Conservation (phyloP, 2,888 invertebrate genomes). For the Erebia ligea region DNA sequence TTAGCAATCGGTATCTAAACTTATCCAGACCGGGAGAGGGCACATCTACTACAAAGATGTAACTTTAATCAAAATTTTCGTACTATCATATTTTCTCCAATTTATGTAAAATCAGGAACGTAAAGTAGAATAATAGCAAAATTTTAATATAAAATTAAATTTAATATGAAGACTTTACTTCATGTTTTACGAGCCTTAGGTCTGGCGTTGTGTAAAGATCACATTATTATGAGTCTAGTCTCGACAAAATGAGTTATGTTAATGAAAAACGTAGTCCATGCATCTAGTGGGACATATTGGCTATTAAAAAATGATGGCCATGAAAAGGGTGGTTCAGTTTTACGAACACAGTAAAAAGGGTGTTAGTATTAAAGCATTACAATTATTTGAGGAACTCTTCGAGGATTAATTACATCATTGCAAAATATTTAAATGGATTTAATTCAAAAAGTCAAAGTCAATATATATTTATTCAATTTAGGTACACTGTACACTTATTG, state of each 20-base stretch:
- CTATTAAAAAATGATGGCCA: conserved; percentile 58
- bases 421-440: too few species aligned
- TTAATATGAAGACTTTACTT: conserved; percentile 30
- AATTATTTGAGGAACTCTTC: background rate
- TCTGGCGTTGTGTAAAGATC: conserved; percentile 42
- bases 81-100: conserved; percentile 3
- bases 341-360: background rate
- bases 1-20: background rate
- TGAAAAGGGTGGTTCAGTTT: conserved; percentile 13
- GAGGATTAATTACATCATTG: too few species aligned
- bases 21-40: background rate
- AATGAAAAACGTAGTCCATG: conserved; percentile 53
- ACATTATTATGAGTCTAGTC: conserved; percentile 48
- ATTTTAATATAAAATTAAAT: conserved; percentile 23
- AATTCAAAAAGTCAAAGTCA: too few species aligned
- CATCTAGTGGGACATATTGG: conserved; percentile 62
- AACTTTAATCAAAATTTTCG: background rate
- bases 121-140: conserved; percentile 15
- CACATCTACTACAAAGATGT: background rate
- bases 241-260: conserved; percentile 58
- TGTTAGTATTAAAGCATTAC: background rate
- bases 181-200: conserved; percentile 38
- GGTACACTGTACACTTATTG: too few species aligned
- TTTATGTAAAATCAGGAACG: conserved; percentile 2
- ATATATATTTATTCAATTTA: too few species aligned